Evolutionary conservation across 2,113 vertebrate genomes (phyloP).

Genomic region (Tyrannus savana): DNA sequence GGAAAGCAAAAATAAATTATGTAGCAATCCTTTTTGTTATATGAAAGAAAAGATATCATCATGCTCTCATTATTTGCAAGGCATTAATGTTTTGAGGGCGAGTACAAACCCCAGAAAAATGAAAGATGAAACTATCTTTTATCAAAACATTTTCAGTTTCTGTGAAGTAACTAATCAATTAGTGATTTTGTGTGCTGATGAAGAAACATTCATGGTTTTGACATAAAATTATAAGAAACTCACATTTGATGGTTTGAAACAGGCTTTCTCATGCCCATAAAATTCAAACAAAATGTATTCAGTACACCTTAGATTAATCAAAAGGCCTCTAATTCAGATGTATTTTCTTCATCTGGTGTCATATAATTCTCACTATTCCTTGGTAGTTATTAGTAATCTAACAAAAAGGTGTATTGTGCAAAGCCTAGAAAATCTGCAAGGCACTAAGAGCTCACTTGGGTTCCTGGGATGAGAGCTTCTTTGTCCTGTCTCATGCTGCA

Average conservation of each 20-base stretch:
- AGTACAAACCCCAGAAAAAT: background rate
- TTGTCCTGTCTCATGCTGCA: background rate
- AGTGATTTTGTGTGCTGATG: background rate
- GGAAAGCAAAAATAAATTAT: background rate
- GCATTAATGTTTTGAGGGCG: background rate
- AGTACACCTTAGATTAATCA: background rate
- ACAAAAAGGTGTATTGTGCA: background rate
- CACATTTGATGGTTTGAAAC: background rate
- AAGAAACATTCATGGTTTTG: background rate
- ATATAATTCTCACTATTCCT: background rate
- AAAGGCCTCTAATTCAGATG: background rate
- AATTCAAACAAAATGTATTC: background rate
- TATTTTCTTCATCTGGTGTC: background rate
- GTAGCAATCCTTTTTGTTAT: background rate
- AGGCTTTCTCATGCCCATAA: background rate
- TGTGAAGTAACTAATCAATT: background rate
- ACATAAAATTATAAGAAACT: background rate
- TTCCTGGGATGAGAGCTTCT: background rate
- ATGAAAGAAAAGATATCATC: background rate
- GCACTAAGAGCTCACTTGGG: background rate
- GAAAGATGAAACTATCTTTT: background rate
- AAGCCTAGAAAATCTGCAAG: background rate
- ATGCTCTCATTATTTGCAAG: background rate
- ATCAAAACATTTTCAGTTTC: background rate
- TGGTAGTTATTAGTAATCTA: background rate